These are phyloP conservation scores for Plutella xylostella DNA, from an alignment of 2,888 invertebrate species.

Conservation along the genomic window DNA sequence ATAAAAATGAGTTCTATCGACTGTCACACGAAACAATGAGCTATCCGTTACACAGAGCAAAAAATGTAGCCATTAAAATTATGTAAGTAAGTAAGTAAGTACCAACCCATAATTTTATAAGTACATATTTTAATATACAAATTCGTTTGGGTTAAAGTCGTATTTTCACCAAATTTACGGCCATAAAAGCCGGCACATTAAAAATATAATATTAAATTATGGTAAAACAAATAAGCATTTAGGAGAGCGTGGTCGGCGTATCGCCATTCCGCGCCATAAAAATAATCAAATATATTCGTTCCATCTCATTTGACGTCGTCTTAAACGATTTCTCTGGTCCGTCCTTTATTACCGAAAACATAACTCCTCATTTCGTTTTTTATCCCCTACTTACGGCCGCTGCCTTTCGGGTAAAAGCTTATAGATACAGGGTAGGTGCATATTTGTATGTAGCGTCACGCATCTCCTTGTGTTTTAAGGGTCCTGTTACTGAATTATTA, in stretches of 20 bases:
- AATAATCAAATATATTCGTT: constrained; percentile 70
- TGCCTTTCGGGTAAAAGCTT: constrained; percentile 38
- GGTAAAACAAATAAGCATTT: constrained; percentile 64
- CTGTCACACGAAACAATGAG: constrained; percentile 43
- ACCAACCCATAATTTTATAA: no score
- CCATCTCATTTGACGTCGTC: constrained; percentile 68
- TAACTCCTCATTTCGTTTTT: constrained; percentile 71
- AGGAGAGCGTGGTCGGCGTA: constrained; percentile 39
- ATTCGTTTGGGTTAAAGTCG: constrained; percentile 10
- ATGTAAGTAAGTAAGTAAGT: no score
- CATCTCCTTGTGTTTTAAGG: constrained; percentile 24
- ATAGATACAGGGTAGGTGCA: constrained; percentile 54
- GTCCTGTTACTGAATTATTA: no score
- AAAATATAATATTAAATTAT: constrained; percentile 50
- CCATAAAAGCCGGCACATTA: constrained; percentile 34
- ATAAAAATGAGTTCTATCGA: constrained; percentile 61
- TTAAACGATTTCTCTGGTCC: constrained; percentile 71
- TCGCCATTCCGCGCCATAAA: constrained; percentile 65
- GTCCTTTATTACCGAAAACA: constrained; percentile 69
- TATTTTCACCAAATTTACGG: constrained; percentile 17
- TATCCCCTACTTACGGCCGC: constrained; percentile 62
- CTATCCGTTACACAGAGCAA: no score
- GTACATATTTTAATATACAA: constrained; percentile 17
- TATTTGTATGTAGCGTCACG: constrained; percentile 56
- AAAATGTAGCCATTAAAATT: no score